Conservation (phyloP, 2,888 invertebrate species). For the Geotrupes spiniger region DNA sequence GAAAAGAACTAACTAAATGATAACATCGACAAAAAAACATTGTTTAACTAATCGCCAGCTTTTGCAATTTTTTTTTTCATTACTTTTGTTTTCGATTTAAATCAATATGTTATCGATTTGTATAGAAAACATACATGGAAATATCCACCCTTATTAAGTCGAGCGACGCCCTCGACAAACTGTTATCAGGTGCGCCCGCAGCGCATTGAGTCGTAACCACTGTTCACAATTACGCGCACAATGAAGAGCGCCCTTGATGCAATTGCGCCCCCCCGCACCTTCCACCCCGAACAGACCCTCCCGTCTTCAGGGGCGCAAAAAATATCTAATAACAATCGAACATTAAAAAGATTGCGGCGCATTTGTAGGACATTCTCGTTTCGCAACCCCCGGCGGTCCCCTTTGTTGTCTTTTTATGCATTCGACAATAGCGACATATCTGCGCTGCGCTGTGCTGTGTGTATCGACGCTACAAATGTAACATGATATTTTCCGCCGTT, state of each 20-base stretch:
- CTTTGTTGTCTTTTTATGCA: too few species aligned
- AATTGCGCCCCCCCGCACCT: constrained; percentile 14
- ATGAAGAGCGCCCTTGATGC: constrained; percentile 21
- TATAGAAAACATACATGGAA: too few species aligned
- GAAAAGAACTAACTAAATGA: too few species aligned
- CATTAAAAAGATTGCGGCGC: constrained; percentile 6
- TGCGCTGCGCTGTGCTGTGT: background rate
- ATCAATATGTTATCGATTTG: too few species aligned
- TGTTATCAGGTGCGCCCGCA: too few species aligned
- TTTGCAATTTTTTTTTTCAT: too few species aligned
- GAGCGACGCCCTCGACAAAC: too few species aligned
- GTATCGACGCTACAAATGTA: background rate
- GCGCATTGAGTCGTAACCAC: constrained; percentile 16
- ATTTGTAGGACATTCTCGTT: background rate
- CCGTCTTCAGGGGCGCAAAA: background rate
- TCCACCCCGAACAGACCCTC: background rate
- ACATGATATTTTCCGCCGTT: background rate
- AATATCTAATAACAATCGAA: constrained; percentile 9
- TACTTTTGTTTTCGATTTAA: too few species aligned
- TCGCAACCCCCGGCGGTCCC: too few species aligned
- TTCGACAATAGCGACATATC: background rate
- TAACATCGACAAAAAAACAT: too few species aligned
- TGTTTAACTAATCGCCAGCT: too few species aligned
- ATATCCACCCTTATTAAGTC: too few species aligned
- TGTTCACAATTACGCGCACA: constrained; percentile 24